phyloP scores from a whole-genome alignment of 2,888 invertebrate species.

The Rugalucina vietnamica region DNA sequence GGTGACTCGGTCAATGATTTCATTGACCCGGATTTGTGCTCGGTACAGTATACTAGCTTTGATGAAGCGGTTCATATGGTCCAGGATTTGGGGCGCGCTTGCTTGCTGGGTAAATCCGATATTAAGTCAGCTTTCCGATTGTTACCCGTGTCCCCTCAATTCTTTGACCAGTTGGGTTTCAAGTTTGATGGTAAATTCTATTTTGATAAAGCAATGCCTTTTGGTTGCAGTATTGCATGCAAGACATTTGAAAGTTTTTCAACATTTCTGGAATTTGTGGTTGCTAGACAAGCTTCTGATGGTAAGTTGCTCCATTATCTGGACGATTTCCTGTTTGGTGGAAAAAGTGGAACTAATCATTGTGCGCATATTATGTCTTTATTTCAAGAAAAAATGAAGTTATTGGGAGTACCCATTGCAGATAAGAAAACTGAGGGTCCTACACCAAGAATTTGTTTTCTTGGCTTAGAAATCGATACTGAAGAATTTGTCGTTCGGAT shows the following conservation, averaged over 20 bases:
- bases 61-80: constrained; percentile 41
- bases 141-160: constrained; percentile 34
- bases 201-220: constrained; percentile 30
- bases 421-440: constrained; percentile 28
- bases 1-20: constrained; percentile 31
- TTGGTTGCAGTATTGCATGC: constrained; percentile 35
- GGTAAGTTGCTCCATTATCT: constrained; percentile 35
- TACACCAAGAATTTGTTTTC: background rate
- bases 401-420: constrained; percentile 16
- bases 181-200: constrained; percentile 33
- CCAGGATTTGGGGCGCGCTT: constrained; percentile 19
- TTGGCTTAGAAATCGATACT: constrained; percentile 22
- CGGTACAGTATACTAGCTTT: constrained; percentile 42
- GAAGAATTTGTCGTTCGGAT: background rate
- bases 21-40: constrained; percentile 27
- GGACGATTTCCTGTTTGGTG: constrained; percentile 28
- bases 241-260: constrained; percentile 21
- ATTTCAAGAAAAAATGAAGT: background rate
- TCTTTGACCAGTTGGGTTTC: constrained; percentile 49
- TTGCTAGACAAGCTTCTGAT: background rate
- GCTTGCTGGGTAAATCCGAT: constrained; percentile 43
- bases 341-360: constrained; percentile 6
- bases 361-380: constrained; percentile 5
- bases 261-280: constrained; percentile 27
- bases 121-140: constrained; percentile 52